phyloP scores from a whole-genome alignment of 35 echinoderm and acorn worm genomes.

The Strongylocentrotus purpuratus region DNA sequence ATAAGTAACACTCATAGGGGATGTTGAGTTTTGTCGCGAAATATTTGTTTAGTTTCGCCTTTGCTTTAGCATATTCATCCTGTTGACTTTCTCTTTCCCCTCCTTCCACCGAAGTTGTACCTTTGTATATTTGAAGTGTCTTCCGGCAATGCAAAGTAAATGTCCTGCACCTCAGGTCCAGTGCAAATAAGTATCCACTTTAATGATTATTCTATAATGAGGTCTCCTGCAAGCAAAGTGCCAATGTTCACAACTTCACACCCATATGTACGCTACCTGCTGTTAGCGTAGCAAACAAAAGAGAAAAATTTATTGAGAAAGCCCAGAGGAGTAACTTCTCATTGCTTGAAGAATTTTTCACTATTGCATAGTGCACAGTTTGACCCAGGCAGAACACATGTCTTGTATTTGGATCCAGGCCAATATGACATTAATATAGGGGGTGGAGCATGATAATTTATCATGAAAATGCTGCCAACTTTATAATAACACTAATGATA shows the following conservation, averaged over 20 bases:
- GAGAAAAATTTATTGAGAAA: too few species aligned
- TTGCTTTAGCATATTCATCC: neutral
- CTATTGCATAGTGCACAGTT: neutral
- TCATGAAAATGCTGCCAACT: neutral
- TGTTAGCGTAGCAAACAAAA: neutral
- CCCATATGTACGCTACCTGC: neutral
- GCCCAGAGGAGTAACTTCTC: too few species aligned
- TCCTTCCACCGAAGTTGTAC: conserved; percentile 41
- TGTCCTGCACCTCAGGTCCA: conserved; percentile 69
- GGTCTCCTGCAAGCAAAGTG: neutral
- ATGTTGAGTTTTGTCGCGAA: too few species aligned
- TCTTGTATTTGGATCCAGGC: neutral
- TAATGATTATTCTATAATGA: neutral
- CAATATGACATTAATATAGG: neutral
- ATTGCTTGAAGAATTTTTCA: neutral
- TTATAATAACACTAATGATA: too few species aligned
- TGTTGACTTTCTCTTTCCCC: conserved; percentile 46
- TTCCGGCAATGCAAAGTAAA: neutral
- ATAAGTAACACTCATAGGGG: too few species aligned
- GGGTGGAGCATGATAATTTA: neutral
- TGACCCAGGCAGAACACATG: neutral
- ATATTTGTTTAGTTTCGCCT: too few species aligned
- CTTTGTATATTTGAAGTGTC: too few species aligned
- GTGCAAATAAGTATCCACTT: conserved; percentile 26
- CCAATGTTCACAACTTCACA: neutral